Conservation (phyloP, 1,140 invertebrate genomes). For the Notospermus geniculatus region DNA sequence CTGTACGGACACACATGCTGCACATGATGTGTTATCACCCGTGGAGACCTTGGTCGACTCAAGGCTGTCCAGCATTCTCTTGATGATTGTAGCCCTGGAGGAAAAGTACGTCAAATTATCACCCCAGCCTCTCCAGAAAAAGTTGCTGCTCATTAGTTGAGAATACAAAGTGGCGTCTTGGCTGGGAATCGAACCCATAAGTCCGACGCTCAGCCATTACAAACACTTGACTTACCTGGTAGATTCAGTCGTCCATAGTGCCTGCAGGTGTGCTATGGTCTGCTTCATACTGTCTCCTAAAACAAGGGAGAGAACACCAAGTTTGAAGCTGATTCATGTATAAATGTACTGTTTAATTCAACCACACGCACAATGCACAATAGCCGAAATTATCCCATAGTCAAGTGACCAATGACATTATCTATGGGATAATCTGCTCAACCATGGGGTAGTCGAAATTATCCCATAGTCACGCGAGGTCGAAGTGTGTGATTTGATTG, state of each 20-base stretch:
- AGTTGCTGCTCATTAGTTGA: not conserved
- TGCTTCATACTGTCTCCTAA: constrained; percentile 3
- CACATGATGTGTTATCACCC: constrained; percentile 30
- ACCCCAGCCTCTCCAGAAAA: not conserved
- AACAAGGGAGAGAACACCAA: no score
- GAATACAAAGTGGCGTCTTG: not conserved
- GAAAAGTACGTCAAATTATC: constrained; percentile 25
- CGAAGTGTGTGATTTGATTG: no score
- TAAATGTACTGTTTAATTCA: no score
- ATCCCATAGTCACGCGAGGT: no score
- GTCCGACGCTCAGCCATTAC: not conserved
- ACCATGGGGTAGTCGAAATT: no score
- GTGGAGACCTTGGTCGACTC: constrained; percentile 51
- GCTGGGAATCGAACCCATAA: not conserved
- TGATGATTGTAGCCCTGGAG: constrained; percentile 71
- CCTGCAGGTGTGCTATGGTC: not conserved
- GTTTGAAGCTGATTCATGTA: no score
- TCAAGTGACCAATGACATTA: no score
- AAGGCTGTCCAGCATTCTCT: constrained; percentile 66
- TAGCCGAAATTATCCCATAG: no score
- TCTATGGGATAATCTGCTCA: no score
- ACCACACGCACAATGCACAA: no score
- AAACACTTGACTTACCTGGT: not conserved
- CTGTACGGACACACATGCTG: constrained; percentile 31
- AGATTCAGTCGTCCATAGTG: not conserved